Base-by-base conservation (phyloP, 2,888 invertebrate species). In the Clepsis dumicolana region DNA sequence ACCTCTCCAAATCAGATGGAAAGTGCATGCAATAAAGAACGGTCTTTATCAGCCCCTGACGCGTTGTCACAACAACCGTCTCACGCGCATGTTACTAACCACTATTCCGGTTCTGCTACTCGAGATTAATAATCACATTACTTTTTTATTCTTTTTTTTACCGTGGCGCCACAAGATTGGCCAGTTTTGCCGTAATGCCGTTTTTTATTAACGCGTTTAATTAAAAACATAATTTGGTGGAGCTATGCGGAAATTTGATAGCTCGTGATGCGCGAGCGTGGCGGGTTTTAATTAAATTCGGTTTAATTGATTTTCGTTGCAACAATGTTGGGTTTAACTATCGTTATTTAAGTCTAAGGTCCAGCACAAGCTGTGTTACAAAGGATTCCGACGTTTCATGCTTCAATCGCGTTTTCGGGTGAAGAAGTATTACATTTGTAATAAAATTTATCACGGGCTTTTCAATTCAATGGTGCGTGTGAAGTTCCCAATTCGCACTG, bases 41-140 rank as follows among this genome's bases (percentile, higher is more conserved):
- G 74, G 76, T 80, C 79, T 77, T 71, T 64, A 70, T 72, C 67
- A 67, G 35, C 29, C 14, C 44, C 18, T 72, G 80, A 77, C 80
- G 77, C 70, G 77, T 84, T 85, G 89, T 86, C 89, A 89, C 85
- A 82, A 82, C 81, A 83, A n/a, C 7, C 32, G 25, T 69, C 72
- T 14, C 65, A 44, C 66, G 65, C 59, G 61, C 41, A 57, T 62
- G 32, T 44, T 62, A 70, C 41, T 48, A 59, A 62, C 65, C 70
- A 70, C 70, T 63, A 61, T 69, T 65, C 88, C 82, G 84, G 88
- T 88, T 79, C 60, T 72, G 69, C 76, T 74, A 78, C 76, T 76
- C 78, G 75, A 77, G 80, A 86, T 87, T 89, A 88, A 90, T 90
- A 89, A 90, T 90, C 84, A 87, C 83, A 85, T 87, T 80, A 84